Percentiles rank a stretch among this genome's conserved stretches.
These are phyloP conservation scores for Pholis gunnellus DNA, from an alignment of 2,113 vertebrate species.

Conservation along the genomic window DNA sequence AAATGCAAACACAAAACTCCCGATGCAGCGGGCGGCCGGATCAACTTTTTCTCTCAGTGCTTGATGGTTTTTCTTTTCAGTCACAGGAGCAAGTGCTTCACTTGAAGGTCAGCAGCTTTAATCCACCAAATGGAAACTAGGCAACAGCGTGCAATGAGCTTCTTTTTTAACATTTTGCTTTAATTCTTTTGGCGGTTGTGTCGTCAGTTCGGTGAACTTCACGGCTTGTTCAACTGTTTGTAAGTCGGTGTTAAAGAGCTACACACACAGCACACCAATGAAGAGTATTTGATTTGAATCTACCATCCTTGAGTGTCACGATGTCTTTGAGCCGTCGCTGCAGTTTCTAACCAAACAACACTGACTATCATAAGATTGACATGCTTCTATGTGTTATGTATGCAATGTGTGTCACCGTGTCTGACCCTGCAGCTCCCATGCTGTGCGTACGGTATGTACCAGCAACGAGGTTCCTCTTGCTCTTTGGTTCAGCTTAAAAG, in stretches of 20 bases:
- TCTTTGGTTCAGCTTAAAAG: constrained; percentile 5
- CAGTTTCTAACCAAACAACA: not conserved
- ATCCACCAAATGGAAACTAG: not conserved
- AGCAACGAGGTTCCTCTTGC: not conserved
- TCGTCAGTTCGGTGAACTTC: not conserved
- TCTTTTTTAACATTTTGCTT: not conserved
- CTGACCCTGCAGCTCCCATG: constrained; percentile 1
- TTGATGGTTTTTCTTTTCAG: constrained; percentile 1
- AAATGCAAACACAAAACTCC: constrained; percentile 30
- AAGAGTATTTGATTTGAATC: not conserved
- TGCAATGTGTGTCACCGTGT: not conserved
- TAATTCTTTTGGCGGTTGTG: not conserved
- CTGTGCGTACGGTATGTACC: not conserved
- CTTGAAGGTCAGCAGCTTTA: not conserved
- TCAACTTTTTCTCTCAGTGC: constrained; percentile 3
- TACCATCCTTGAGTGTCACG: not conserved
- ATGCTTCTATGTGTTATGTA: not conserved
- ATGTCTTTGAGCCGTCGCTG: not conserved
- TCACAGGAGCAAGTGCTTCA: not conserved
- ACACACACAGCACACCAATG: not conserved
- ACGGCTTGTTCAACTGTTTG: not conserved
- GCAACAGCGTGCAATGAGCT: not conserved
- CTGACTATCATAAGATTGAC: not conserved
- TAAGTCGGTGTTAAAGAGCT: no score
- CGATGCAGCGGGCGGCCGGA: not conserved